These are phyloP conservation scores for Tryphoninae sp. DNA, from an alignment of 2,888 invertebrate genomes.

Conservation along the genomic window DNA sequence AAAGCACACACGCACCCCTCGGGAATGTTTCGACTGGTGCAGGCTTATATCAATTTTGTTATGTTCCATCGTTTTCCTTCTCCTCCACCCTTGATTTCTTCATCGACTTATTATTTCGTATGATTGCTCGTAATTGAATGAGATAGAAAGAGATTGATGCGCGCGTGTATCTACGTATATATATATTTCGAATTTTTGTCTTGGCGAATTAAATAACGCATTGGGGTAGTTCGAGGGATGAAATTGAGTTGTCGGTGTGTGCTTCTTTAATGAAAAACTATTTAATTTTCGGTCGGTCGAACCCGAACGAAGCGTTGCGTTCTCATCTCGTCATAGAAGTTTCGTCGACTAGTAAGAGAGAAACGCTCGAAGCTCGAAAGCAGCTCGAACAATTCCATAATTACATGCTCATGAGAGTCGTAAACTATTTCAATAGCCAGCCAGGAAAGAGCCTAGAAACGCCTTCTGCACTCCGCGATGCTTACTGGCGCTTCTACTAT, in stretches of 20 bases:
- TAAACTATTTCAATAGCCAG: constrained; percentile 67
- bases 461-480: constrained; percentile 46
- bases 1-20: constrained; percentile 39
- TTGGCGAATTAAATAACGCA: constrained; percentile 46
- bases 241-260: constrained; percentile 14
- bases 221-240: constrained; percentile 29
- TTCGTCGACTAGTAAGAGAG: constrained; percentile 32
- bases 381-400: constrained; percentile 63
- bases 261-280: constrained; percentile 19
- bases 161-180: not conserved
- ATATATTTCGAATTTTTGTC: not conserved
- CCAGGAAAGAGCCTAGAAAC: constrained; percentile 55
- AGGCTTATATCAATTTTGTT: constrained; percentile 55
- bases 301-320: constrained; percentile 13
- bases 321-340: constrained; percentile 13
- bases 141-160: constrained; percentile 34
- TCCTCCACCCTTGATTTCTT: constrained; percentile 52
- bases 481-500: constrained; percentile 47
- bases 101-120: constrained; percentile 56
- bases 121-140: constrained; percentile 57
- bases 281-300: constrained; percentile 51
- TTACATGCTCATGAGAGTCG: constrained; percentile 66
- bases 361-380: constrained; percentile 37
- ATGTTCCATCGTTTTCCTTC: constrained; percentile 38
- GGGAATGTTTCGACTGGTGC: constrained; percentile 48